These are phyloP conservation scores for Cotesia glomerata DNA, from an alignment of 1,140 invertebrate genomes.

Conservation along the genomic window DNA sequence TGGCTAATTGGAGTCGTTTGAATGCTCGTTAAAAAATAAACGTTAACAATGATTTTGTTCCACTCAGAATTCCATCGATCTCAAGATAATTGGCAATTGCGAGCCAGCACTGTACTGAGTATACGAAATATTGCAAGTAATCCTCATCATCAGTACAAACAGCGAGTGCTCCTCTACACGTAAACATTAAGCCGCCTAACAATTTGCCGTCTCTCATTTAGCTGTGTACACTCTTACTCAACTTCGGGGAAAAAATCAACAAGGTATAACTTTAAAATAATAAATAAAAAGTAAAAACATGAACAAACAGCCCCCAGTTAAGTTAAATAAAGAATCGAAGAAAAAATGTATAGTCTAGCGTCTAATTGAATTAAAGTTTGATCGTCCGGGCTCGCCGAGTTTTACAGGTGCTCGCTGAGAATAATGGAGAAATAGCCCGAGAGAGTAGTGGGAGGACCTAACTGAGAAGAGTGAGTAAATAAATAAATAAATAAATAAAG, in stretches of 20 bases:
- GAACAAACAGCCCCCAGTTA: neutral
- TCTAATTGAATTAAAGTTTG: conserved; percentile 44
- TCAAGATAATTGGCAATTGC: conserved; percentile 19
- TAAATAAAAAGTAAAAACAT: neutral
- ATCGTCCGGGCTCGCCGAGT: conserved; percentile 16
- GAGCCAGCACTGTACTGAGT: neutral
- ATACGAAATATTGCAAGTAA: conserved; percentile 19
- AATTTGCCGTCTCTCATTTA: neutral
- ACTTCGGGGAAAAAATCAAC: conserved; percentile 6
- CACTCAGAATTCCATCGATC: conserved; percentile 6
- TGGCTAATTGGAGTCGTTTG: conserved; percentile 11
- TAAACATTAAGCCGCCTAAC: conserved; percentile 1
- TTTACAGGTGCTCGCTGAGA: neutral
- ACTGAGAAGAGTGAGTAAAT: neutral
- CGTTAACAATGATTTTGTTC: neutral
- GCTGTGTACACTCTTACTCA: conserved; percentile 18
- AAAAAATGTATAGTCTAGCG: conserved; percentile 9
- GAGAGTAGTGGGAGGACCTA: neutral
- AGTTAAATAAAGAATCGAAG: neutral
- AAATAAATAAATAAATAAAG: conserved; percentile 14
- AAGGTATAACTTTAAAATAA: neutral
- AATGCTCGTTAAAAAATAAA: neutral
- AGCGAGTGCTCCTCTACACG: neutral
- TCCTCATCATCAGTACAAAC: conserved; percentile 2
- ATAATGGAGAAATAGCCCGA: neutral